Conservation (phyloP, 1,140 invertebrate species). For the Sitophilus oryzae region DNA sequence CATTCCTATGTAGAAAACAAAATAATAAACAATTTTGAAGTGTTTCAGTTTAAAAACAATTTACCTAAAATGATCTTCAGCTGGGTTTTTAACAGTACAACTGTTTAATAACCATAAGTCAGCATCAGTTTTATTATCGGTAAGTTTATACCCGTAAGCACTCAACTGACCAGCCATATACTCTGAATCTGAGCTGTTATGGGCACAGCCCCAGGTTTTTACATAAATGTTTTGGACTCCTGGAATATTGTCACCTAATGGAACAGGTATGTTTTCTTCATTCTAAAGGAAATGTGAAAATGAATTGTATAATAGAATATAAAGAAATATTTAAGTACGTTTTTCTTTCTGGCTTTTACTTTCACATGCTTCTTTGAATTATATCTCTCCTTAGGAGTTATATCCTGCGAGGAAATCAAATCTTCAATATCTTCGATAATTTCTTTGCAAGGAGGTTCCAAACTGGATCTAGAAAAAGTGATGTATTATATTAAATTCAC, state of each 20-base stretch:
- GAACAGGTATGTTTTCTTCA: slow-evolving; percentile 23
- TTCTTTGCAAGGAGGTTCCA: slow-evolving; percentile 48
- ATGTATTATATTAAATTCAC: not conserved
- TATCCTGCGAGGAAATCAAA: slow-evolving; percentile 69
- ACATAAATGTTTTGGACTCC: slow-evolving; percentile 90
- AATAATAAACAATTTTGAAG: not conserved
- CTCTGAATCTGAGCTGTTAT: slow-evolving; percentile 93
- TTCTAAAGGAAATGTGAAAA: slow-evolving; percentile 23
- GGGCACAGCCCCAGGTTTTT: slow-evolving; percentile 97
- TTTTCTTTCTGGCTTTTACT: slow-evolving; percentile 53
- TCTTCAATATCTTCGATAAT: slow-evolving; percentile 76
- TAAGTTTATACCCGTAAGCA: slow-evolving; percentile 80
- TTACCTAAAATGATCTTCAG: slow-evolving; percentile 89
- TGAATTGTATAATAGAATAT: not conserved
- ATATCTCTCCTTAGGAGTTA: slow-evolving; percentile 68
- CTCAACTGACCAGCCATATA: slow-evolving; percentile 95
- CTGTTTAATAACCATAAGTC: slow-evolving; percentile 95
- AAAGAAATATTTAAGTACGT: slow-evolving; percentile 7
- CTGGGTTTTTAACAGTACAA: slow-evolving; percentile 95
- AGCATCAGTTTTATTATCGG: slow-evolving; percentile 73
- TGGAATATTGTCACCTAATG: slow-evolving; percentile 62
- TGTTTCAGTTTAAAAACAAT: slow-evolving; percentile 13
- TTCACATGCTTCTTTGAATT: slow-evolving; percentile 61
- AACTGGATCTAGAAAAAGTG: slow-evolving; percentile 7
- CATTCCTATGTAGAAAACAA: too few relatives aligned